Base-by-base conservation (phyloP, 2,888 invertebrate species). In the Apamea monoglypha region DNA sequence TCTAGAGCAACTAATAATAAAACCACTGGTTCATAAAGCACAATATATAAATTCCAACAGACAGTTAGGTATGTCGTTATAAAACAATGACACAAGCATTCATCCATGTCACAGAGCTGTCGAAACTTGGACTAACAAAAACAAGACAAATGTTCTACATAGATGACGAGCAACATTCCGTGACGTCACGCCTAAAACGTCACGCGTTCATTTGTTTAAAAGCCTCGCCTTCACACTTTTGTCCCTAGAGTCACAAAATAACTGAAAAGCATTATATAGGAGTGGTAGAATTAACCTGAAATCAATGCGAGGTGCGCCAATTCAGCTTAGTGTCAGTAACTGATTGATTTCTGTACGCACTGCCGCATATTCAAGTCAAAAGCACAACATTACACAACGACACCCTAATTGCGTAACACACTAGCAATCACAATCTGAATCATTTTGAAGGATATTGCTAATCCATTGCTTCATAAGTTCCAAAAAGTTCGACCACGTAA, bases 51-150 rank as follows among this genome's bases (percentile, higher is more conserved):
- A 76, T 53, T 21, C 5, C 2, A 29, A 50, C 53, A 69, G 74
- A 66, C 36, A 47, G 18, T 29, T 40, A 32, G 32, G 47, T 47
- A 44, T 67, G 70, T 61, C 79, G 36, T 61, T 53, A 61, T 47
- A 83, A 68, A 81, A 81, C 83, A 81, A 78, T 83, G 63, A 69
- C 63, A 69, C 56, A 53, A 29, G 40, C 83, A 78, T 63, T 85
- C 76, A 75, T 56, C 68, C 86, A 61, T 85, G 75, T 73, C 64
- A 81, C 64, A 71, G 76, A 82, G 47, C 83, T 90, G 90, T 87
- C 86, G 71, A 80, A 87, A 82, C 72, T 67, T 29, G 14, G 36
- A 63, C 50, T 75, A 71, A 83, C 59, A 77, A 83, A 81, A 87
- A 83, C 32, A 83, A 78, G 74, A 83, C 25, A 76, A 63, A 81